Base-by-base conservation (phyloP, 2,888 invertebrate species). In the Epinotia brunnichana region DNA sequence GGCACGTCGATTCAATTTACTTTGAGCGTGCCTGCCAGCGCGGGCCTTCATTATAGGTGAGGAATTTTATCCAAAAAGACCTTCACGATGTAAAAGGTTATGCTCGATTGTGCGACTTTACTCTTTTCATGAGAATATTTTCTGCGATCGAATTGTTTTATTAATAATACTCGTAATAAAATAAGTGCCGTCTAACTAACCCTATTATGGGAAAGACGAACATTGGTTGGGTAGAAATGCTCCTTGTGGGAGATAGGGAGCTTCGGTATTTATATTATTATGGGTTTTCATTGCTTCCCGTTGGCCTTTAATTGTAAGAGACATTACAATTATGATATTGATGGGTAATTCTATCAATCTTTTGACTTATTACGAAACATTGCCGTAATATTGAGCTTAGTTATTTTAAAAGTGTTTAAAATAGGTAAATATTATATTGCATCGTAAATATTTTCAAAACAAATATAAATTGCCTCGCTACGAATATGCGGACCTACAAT, bases 1-100 rank as follows among this genome's bases (percentile, higher is more conserved):
- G 88, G 86, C 88, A 88, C 89, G 86, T 87, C 85, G 83, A 89
- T 89, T 85, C 88, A 87, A 90, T 90, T 90, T 87, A 80, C 88
- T 89, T 87, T 85, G 87, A 84, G 72, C 66, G 71, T 66, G 71
- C 70, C 59, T 83, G 81, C 78, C 75, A 77, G 78, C 78, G 35
- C 69, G 60, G 64, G 75, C 79, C 78, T 83, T 84, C 81, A 79
- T 81, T 85, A 81, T 80, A 80, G 80, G 78, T 83, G 81, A 73
- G 57, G 72, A 73, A 73, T 73, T 68, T 73, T 74, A 73, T 76
- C 74, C 57, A 64, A 60, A 67, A 60, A 72, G 69, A 59, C 19
- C 54, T 64, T 69, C 41, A 63, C 75, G 59, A 19, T 54, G 67
- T 64, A 48, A 64, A 71, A 74, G 70, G 60, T 70, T 73, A 57